Conservation (phyloP, 1,140 invertebrate species). For the Cardiocondyla obscurior region DNA sequence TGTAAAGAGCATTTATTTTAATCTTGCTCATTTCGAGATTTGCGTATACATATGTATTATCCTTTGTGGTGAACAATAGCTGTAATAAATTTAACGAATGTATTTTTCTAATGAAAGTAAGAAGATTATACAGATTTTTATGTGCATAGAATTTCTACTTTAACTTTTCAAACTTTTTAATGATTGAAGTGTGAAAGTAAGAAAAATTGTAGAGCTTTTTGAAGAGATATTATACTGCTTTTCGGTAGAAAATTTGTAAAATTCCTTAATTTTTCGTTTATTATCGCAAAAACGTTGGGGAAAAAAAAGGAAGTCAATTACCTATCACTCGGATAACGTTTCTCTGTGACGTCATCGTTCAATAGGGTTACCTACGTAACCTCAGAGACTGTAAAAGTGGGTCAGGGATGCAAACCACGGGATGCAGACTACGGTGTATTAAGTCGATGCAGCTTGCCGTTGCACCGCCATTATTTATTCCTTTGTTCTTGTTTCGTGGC, state of each 20-base stretch:
- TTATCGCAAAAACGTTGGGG: constrained; percentile 54
- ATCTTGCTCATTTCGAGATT: constrained; percentile 20
- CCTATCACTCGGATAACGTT: constrained; percentile 56
- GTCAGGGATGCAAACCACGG: constrained; percentile 58
- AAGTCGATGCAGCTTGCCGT: constrained; percentile 32
- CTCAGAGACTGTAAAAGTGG: constrained; percentile 60
- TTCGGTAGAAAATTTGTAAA: constrained; percentile 17
- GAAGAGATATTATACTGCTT: no score
- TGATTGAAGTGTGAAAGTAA: not conserved
- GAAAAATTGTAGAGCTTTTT: no score
- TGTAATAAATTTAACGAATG: constrained; percentile 4
- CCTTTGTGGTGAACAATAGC: not conserved
- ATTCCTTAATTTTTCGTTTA: not conserved
- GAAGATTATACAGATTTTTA: not conserved
- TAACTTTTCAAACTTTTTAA: constrained; percentile 14
- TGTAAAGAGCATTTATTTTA: not conserved
- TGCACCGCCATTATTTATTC: constrained; percentile 16
- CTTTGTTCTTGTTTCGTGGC: not conserved
- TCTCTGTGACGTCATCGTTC: constrained; percentile 64
- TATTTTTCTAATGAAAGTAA: not conserved
- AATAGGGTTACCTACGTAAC: constrained; percentile 59
- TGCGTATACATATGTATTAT: constrained; percentile 4
- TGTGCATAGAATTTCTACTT: not conserved
- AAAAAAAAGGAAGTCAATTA: constrained; percentile 56
- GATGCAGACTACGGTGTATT: constrained; percentile 34